phyloP scores from a whole-genome alignment of 2,888 invertebrate species.

The Volucella zonaria region DNA sequence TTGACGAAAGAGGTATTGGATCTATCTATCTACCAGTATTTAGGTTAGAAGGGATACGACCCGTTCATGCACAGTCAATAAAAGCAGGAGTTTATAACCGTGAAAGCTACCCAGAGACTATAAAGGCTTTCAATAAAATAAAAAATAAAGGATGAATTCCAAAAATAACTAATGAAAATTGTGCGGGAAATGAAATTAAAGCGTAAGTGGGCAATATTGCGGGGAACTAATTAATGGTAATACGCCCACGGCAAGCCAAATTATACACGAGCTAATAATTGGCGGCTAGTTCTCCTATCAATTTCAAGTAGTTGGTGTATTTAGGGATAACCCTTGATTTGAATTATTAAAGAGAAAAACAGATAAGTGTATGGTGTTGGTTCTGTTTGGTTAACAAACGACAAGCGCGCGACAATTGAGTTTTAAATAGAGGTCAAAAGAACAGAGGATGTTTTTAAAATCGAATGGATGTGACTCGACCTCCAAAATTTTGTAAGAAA shows the following conservation, averaged over 20 bases:
- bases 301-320: conserved; percentile 61
- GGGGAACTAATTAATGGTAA: conserved; percentile 47
- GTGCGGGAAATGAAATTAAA: neutral
- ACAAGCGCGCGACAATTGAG: neutral
- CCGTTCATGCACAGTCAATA: neutral
- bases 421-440: neutral
- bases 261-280: conserved; percentile 58
- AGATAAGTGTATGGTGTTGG: neutral
- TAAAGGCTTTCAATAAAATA: conserved; percentile 6
- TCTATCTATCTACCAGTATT: neutral
- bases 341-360: conserved; percentile 39
- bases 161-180: conserved; percentile 37
- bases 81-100: conserved; percentile 41
- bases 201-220: neutral
- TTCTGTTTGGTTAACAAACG: neutral
- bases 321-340: conserved; percentile 44
- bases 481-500: no score
- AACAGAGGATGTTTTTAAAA: no score
- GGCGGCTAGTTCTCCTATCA: conserved; percentile 62
- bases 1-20: conserved; percentile 13
- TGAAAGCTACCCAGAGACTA: conserved; percentile 19
- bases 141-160: conserved; percentile 8
- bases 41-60: neutral
- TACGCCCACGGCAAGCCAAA: conserved; percentile 22
- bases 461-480: no score